A percentile compares a stretch with the other conserved stretches of the same genome.
Evolutionary conservation across 2,888 invertebrate genomes (phyloP).

Genomic region (Hedychridium roseum): DNA sequence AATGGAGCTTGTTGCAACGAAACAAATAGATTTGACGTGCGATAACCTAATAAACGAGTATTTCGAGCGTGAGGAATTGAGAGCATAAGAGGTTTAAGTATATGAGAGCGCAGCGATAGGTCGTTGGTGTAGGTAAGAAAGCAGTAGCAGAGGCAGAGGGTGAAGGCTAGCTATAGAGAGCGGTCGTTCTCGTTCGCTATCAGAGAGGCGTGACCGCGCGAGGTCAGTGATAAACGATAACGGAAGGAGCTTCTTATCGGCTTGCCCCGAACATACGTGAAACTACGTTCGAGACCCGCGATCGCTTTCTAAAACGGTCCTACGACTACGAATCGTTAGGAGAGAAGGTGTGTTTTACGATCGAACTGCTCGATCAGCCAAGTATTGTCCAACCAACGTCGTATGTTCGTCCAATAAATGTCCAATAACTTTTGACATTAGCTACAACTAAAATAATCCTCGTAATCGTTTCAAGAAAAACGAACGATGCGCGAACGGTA

Average conservation of each 20-base stretch:
- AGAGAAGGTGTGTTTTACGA: too few species aligned
- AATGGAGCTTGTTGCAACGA: too few species aligned
- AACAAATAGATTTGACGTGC: too few species aligned
- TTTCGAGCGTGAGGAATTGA: too few species aligned
- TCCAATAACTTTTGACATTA: too few species aligned
- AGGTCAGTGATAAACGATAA: slow-evolving; percentile 49
- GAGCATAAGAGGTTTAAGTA: neutral
- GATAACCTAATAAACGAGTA: neutral
- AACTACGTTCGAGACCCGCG: slow-evolving; percentile 16
- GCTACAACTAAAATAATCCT: too few species aligned
- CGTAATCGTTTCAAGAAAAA: too few species aligned
- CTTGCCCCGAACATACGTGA: slow-evolving; percentile 25
- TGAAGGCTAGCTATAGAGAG: slow-evolving; percentile 7
- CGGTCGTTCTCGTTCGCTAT: slow-evolving; percentile 26
- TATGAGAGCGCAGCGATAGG: neutral
- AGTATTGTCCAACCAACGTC: too few species aligned
- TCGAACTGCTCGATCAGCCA: too few species aligned
- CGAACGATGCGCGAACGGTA: too few species aligned
- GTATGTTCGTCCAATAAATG: too few species aligned
- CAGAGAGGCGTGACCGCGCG: slow-evolving; percentile 41
- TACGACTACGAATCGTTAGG: too few species aligned
- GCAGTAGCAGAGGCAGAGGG: slow-evolving; percentile 4
- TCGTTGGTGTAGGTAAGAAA: neutral
- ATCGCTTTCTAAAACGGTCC: slow-evolving; percentile 37
- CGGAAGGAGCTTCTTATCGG: slow-evolving; percentile 24